Evolutionary conservation across 2,888 invertebrate genomes (phyloP).

Genomic region (Hyles lineata): DNA sequence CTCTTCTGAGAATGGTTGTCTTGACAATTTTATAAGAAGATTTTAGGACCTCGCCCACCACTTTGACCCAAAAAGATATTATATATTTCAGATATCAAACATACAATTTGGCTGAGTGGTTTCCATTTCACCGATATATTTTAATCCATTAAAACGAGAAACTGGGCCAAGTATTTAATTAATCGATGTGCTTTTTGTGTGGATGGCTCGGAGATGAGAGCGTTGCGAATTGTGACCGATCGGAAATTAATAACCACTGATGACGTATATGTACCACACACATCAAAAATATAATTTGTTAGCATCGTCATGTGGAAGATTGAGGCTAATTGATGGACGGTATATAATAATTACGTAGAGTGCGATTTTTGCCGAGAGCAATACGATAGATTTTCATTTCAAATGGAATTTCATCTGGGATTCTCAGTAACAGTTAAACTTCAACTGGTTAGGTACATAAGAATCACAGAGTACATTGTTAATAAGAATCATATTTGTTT

Average conservation of each 20-base stretch:
- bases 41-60: no score
- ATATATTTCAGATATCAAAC: neutral
- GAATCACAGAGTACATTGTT: no score
- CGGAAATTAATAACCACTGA: neutral
- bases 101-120: neutral
- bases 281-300: neutral
- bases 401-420: no score
- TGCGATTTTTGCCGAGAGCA: no score
- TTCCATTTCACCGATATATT: neutral
- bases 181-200: slow-evolving; percentile 17
- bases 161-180: slow-evolving; percentile 16
- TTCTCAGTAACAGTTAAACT: no score
- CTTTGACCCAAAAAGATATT: no score
- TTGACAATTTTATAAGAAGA: no score
- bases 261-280: neutral
- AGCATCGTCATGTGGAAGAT: neutral
- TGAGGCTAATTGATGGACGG: neutral
- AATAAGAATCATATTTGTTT: no score
- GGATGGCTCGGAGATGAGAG: neutral
- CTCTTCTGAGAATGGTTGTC: no score
- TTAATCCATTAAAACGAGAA: slow-evolving; percentile 3
- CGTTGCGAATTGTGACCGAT: neutral
- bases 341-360: no score
- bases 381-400: no score
- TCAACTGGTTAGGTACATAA: no score